Evolutionary conservation across 2,797 vertebrate species (phyloP).

Genomic region (Eulemur mongoz): DNA sequence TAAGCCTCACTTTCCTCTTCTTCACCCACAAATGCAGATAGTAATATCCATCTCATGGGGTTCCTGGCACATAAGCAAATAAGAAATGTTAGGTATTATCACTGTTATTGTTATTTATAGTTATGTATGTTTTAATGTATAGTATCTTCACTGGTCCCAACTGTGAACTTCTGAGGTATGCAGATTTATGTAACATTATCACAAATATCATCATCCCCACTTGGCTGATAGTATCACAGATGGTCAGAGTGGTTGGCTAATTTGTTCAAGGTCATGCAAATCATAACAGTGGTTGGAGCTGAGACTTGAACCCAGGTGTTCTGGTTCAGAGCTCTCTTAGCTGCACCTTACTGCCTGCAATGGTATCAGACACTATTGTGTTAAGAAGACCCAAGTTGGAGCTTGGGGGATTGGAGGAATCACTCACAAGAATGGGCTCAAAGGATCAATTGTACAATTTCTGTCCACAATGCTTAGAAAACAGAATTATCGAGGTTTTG

Average conservation of each 20-base stretch:
- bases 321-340: neutral
- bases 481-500: neutral
- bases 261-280: neutral
- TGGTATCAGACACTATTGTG: neutral
- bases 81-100: neutral
- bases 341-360: neutral
- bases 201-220: neutral
- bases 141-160: neutral
- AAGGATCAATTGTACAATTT: neutral
- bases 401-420: neutral
- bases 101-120: neutral
- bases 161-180: neutral
- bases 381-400: neutral
- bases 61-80: neutral
- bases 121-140: neutral
- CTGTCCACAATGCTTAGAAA: neutral
- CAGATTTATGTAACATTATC: neutral
- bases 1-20: neutral
- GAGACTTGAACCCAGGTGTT: neutral
- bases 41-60: neutral
- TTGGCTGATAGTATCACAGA: neutral
- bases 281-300: neutral
- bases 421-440: neutral
- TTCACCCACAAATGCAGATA: neutral
- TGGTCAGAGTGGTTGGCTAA: neutral